Evolutionary conservation across 1,140 invertebrate genomes (phyloP), one percentile per base, ranked within the genome.

Genomic region (Homarus americanus): DNA sequence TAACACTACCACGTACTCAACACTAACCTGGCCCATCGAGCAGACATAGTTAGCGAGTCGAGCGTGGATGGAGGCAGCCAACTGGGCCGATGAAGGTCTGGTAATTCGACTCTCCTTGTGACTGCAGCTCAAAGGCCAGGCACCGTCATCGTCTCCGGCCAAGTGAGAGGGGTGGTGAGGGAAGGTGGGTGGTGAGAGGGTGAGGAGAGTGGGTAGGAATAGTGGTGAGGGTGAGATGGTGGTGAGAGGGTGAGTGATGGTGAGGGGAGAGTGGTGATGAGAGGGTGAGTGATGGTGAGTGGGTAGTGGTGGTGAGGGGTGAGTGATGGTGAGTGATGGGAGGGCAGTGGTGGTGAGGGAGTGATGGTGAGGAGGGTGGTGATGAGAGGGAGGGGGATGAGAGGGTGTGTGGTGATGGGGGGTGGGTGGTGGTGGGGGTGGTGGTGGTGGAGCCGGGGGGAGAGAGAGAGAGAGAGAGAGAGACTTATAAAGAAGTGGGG

Each of bases 21-120:
- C n/a, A 82, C 92, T 93, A 92, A 95, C 95, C 94, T 95, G 97
- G 41, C 97, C 97, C 0, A 97, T 97, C 32, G 95, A 95, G 1
- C 97, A 97, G 3, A 98, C 97, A 95, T 97, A 97, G 82, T 96
- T 96, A 0, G 97, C 97, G 82, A 97, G 97, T 93, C 96, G 96
- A 4, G 96, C 96, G 91, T 97, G 93, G 95, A 78, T 95, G 96
- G 92, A 95, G 93, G 93, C 94, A 93, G 93, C 73, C 5, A 96
- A 93, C 91, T 96, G 95, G 90, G 93, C 94, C 7, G 94, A 94
- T 32, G 94, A 95, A 5, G 95, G 96, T 88, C 95, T 94, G 1
- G 80, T 79, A 95, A 95, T 10, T 96, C 94, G 53, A 95, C 93
- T 12, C 95, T 95, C 92, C 95, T 10, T 95, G 95, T 72, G 95